phyloP scores from a whole-genome alignment of 2,797 vertebrate species.

The Gymnopithys bicolor region DNA sequence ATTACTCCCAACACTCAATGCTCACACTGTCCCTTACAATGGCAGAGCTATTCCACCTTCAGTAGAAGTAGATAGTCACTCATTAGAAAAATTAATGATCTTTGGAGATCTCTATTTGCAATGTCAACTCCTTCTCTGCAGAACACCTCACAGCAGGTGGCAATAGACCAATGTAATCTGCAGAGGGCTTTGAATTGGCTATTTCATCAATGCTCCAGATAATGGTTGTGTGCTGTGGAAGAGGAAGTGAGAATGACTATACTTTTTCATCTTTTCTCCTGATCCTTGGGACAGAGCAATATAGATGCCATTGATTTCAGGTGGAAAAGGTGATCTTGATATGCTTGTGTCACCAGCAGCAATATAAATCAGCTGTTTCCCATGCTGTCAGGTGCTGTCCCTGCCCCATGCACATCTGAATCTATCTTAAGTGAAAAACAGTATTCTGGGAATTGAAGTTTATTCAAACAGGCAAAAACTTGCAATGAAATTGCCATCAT shows the following conservation, averaged over 20 bases:
- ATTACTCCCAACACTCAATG: fast-evolving
- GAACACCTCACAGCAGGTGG: not conserved
- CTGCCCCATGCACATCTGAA: not conserved
- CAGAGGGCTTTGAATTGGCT: not conserved
- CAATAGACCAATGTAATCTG: not conserved
- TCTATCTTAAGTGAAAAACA: not conserved
- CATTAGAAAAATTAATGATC: not conserved
- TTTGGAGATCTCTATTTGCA: not conserved
- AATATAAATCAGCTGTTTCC: not conserved
- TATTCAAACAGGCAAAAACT: not conserved
- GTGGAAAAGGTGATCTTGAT: not conserved
- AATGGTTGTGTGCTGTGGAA: not conserved
- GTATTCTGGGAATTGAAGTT: not conserved
- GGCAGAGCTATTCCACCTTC: not conserved
- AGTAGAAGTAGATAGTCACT: not conserved
- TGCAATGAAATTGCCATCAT: not conserved
- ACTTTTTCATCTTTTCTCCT: not conserved
- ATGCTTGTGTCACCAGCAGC: not conserved
- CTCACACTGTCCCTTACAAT: not conserved
- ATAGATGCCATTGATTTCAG: not conserved
- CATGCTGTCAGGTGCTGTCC: not conserved
- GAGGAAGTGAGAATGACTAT: not conserved
- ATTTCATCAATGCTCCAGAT: not conserved
- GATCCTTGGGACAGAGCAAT: not conserved
- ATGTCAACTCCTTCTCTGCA: not conserved